phyloP scores from a whole-genome alignment of 2,113 vertebrate species.

The Ariopsis seemanni region DNA sequence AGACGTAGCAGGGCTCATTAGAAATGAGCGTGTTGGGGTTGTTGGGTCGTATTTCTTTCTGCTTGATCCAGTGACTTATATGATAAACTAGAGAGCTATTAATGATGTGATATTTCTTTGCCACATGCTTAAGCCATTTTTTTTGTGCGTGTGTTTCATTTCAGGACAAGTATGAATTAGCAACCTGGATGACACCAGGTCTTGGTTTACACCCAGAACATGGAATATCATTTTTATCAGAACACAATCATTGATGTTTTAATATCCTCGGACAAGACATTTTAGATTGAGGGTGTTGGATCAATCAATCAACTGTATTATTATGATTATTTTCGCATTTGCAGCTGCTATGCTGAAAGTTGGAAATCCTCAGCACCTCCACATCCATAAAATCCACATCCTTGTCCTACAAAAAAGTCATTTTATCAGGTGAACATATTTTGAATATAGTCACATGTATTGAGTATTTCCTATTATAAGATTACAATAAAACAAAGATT shows the following conservation, averaged over 20 bases:
- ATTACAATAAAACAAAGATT: neutral
- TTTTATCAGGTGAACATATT: neutral
- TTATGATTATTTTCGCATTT: neutral
- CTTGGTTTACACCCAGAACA: neutral
- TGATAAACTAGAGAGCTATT: slow-evolving; percentile 28
- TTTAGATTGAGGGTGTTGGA: neutral
- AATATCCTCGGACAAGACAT: neutral
- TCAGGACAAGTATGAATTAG: slow-evolving; percentile 1
- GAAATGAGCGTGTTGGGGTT: neutral
- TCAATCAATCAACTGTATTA: neutral
- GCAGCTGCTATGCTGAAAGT: neutral
- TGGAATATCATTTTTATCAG: neutral
- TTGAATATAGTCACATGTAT: neutral
- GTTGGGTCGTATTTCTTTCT: slow-evolving; percentile 32
- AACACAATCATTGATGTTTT: neutral
- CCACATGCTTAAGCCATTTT: slow-evolving; percentile 9
- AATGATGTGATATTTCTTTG: slow-evolving; percentile 30
- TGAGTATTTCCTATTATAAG: neutral
- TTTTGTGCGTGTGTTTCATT: slow-evolving; percentile 1
- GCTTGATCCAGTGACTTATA: slow-evolving; percentile 25
- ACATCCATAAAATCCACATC: neutral
- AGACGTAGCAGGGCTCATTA: slow-evolving; percentile 19
- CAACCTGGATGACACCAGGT: neutral
- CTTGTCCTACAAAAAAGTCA: neutral
- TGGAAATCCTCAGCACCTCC: neutral